Base-by-base conservation (phyloP, 2,113 vertebrate species). In the Ameiurus melas region DNA sequence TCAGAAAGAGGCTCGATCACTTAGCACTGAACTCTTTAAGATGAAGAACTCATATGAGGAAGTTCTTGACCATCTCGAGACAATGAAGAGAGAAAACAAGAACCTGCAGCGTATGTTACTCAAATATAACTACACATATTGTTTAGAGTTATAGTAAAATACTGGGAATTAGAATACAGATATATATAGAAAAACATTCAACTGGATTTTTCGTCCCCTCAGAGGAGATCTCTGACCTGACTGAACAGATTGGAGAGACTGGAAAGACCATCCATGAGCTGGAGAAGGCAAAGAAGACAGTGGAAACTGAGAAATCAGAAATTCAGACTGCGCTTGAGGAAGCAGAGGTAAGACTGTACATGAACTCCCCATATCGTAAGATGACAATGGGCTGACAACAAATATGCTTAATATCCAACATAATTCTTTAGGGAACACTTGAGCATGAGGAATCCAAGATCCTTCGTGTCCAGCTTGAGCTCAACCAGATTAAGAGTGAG, bases 401-500 rank as follows among this genome's bases (percentile, higher is more conserved):
- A 79, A 85, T 36, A n/a, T 43, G 8, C 20, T 58, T 81, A 47
- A 62, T 25, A 22, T 30, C 70, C 22, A 8, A 64, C 33, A 47
- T 20, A 6, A 60, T 79, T 43, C 66, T 51, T 53, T 33, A 95
- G 95, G 95, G 93, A 83, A 94, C 94, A 70, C 92, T 95, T 89
- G 95, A 95, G 83, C 94, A 95, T 4, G 94, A 95, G 22, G 95
- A 95, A 85, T 94, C 94, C 19, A 95, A 95, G 91, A 95, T 95
- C 87, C 92, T 95, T 39, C 94, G 93, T 91, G 91, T 95, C 9
- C 97, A 96, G 89, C 94, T 95, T n/a, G 97, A 98, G 91, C 83
- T 97, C 85, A 96, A 95, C 17, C 96, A 97, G 82, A 90, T 98
- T 39, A 98, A 97, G 87, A 90, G 96, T 85, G 97, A 98, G 90